Base-by-base conservation (phyloP, 2,888 invertebrate genomes). In the Drosophila heteroneura region DNA sequence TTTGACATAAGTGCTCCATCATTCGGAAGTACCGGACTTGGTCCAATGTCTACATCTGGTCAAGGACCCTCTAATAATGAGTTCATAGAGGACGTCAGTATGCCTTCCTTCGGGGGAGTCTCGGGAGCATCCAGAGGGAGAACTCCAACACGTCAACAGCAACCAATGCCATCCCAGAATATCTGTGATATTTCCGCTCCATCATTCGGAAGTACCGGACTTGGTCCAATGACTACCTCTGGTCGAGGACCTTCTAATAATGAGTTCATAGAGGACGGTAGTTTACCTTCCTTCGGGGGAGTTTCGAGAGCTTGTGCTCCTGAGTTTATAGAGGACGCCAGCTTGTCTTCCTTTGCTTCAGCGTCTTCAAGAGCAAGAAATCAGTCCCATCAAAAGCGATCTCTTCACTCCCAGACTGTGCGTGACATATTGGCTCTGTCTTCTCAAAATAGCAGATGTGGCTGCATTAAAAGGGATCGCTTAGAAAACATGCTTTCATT, bases 351-450 rank as follows among this genome's bases (percentile, higher is more conserved):
- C 5, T 53, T 32, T 14, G 39, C 30, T 6, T 37, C 33, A 5
- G 22, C n/a, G 0, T 1, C 47, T 16, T 56, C 47, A 3, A 37
- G 10, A 37, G 16, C n/a, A 6, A 26, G 32, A 61, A 19, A 28
- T 22, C 49, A 16, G 2, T 7, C 26, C 2, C 49, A 53, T 33
- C 67, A 49, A n/a, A 35, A 37, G 4, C 52, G 19, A 16, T 26
- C 57, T 4, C 35, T 57, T 57, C 52, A 60, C 12, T 49, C 53
- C 2, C 47, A 51, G 28, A 30, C 62, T 33, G 59, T 63, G 5
- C 54, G 39, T 28, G 62, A 74, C 28, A 54, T 54, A 14, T 64
- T 58, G 19, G 49, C 49, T 3, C 68, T 62, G 4, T 28, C 49
- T 3, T 68, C 54, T 12, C 58, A 37, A 35, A 47, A 19, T n/a